A percentile compares a stretch with the other conserved stretches of the same genome.
These are phyloP conservation scores for Prietella phreatophila DNA, from an alignment of 2,113 vertebrate genomes.

Conservation along the genomic window DNA sequence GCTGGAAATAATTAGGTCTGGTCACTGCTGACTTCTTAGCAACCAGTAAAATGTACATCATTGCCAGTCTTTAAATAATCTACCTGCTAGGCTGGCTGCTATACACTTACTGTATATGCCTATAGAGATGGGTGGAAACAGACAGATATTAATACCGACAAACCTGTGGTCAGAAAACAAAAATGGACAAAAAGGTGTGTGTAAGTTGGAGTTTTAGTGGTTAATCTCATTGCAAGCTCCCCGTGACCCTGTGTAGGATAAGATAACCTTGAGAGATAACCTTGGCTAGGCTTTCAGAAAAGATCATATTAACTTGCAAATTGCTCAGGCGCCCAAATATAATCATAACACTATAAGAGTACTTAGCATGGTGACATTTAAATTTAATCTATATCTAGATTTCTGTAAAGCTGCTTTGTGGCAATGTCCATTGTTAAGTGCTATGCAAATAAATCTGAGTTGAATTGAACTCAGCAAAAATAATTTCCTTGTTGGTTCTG, in stretches of 20 bases:
- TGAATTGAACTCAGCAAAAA: not conserved
- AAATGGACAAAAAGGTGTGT: not conserved
- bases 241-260: no score
- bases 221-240: not conserved
- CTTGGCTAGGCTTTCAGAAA: not conserved
- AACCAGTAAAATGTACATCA: slow-evolving; percentile 75
- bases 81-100: slow-evolving; percentile 64
- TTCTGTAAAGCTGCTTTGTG: not conserved
- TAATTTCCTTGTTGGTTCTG: not conserved
- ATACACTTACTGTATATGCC: slow-evolving; percentile 51
- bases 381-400: not conserved
- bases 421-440: not conserved
- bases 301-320: not conserved
- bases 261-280: no score
- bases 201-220: not conserved
- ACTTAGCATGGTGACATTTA: not conserved
- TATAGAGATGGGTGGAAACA: slow-evolving; percentile 21
- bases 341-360: not conserved
- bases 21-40: slow-evolving; percentile 76
- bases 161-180: slow-evolving; percentile 4
- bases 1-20: slow-evolving; percentile 74
- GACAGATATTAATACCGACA: slow-evolving; percentile 46
- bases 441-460: not conserved
- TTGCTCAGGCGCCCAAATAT: not conserved
- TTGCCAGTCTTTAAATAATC: slow-evolving; percentile 82